Conservation (phyloP, 2,113 vertebrate genomes). For the Cinclus cinclus region DNA sequence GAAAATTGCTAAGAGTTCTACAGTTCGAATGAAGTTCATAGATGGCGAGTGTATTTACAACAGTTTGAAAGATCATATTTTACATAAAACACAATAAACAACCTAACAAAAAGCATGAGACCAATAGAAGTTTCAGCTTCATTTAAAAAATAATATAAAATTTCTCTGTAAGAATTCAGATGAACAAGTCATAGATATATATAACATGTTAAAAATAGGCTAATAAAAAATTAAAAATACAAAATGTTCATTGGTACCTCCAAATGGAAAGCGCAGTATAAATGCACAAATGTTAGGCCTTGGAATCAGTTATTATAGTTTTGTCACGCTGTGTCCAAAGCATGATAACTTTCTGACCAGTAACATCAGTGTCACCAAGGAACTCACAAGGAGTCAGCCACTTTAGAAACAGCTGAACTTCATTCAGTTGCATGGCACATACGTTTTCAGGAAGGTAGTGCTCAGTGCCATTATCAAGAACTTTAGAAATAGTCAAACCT, state of each 20-base stretch:
- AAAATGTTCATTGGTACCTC: not conserved
- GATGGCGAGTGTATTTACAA: not conserved
- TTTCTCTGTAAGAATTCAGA: not conserved
- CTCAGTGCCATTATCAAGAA: not conserved
- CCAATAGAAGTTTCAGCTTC: not conserved
- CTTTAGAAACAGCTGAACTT: not conserved
- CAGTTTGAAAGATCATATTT: not conserved
- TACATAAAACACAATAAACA: not conserved
- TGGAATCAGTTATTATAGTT: not conserved
- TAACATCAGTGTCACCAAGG: fast-evolving
- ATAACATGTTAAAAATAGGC: not conserved
- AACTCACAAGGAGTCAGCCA: not conserved
- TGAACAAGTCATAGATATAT: not conserved
- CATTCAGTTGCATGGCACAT: not conserved
- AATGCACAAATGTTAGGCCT: not conserved
- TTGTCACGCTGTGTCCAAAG: not conserved
- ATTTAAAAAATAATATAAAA: not conserved
- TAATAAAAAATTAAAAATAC: not conserved
- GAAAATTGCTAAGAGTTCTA: not conserved
- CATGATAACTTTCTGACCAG: not conserved
- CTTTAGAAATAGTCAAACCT: not conserved
- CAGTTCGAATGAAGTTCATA: not conserved
- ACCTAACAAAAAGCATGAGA: not conserved
- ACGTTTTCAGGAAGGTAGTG: not conserved
- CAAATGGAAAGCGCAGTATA: not conserved